Percentiles rank a stretch among this genome's conserved stretches.
Conservation (phyloP, 2,797 vertebrate species). For the Tokudaia muenninki region DNA sequence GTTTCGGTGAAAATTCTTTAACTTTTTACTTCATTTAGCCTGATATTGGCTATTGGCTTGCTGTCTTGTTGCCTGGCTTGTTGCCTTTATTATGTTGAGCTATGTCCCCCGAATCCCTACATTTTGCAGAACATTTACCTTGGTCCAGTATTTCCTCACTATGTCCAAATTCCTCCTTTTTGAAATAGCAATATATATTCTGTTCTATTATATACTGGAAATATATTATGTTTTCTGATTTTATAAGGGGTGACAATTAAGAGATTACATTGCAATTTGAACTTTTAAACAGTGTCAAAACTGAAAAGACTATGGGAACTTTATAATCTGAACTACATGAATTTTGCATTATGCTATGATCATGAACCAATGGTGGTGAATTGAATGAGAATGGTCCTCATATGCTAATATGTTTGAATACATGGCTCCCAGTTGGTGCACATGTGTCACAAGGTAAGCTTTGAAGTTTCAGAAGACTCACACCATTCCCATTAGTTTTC, state of each 20-base stretch:
- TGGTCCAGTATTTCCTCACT: not conserved
- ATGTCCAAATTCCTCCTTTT: not conserved
- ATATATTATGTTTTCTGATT: not conserved
- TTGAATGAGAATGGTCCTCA: not conserved
- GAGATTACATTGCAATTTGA: not conserved
- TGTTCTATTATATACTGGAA: not conserved
- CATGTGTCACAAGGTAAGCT: not conserved
- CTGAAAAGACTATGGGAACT: not conserved
- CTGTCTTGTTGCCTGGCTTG: not conserved
- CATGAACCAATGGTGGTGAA: not conserved
- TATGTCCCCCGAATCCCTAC: not conserved
- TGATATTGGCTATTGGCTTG: not conserved
- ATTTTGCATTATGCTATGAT: not conserved
- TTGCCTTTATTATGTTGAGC: not conserved
- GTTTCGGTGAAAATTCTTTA: not conserved
- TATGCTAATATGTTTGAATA: not conserved
- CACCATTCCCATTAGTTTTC: not conserved
- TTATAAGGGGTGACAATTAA: not conserved
- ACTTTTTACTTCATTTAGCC: not conserved
- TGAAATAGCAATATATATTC: not conserved
- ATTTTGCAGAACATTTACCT: not conserved
- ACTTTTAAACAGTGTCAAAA: not conserved
- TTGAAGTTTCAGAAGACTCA: not conserved
- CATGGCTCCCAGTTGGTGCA: not conserved
- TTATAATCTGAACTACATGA: not conserved